phyloP scores from a whole-genome alignment of 2,888 invertebrate genomes.

The Syritta pipiens region DNA sequence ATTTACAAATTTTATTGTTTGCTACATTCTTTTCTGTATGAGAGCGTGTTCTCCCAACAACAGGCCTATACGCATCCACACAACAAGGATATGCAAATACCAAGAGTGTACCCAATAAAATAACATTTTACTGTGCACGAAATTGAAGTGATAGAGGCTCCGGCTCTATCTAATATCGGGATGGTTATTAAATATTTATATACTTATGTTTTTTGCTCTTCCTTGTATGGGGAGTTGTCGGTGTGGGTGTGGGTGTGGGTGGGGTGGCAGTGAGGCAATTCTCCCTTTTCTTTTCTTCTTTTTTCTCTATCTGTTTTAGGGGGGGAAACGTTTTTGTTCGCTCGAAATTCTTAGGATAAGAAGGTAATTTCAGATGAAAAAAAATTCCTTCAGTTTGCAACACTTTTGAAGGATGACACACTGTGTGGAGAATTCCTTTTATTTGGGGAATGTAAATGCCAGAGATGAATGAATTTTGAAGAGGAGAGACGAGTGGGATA shows the following conservation, averaged over 20 bases:
- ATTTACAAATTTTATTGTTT: constrained; percentile 69
- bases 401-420: constrained; percentile 57
- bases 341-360: constrained; percentile 44
- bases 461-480: constrained; percentile 16
- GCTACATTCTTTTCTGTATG: constrained; percentile 35
- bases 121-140: constrained; percentile 61
- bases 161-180: constrained; percentile 48
- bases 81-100: constrained; percentile 62
- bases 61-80: constrained; percentile 22
- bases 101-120: constrained; percentile 54
- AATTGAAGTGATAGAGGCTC: constrained; percentile 47
- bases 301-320: not conserved
- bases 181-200: constrained; percentile 68
- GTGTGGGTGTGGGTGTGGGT: not conserved
- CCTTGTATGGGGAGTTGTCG: too few species aligned
- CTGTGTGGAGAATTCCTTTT: constrained; percentile 44
- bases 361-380: constrained; percentile 47
- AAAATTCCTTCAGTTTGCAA: constrained; percentile 46
- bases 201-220: constrained; percentile 52
- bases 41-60: not conserved
- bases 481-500: not conserved
- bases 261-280: not conserved
- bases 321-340: not conserved
- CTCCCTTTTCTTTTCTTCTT: not conserved
- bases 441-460: constrained; percentile 28